Conservation (phyloP, 1,140 invertebrate genomes). For the Ceratina calcarata region DNA sequence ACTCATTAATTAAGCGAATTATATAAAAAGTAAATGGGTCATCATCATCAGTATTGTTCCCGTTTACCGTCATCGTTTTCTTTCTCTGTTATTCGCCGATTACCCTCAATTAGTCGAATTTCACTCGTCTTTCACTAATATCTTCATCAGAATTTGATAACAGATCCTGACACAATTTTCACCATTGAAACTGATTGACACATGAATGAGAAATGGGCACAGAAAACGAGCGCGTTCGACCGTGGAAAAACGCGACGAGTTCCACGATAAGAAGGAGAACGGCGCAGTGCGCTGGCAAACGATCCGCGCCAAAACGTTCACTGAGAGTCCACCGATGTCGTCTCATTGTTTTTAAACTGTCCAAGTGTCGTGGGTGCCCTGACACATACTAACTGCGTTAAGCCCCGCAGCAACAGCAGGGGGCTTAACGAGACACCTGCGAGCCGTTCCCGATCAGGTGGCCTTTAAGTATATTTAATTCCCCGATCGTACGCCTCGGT, state of each 20-base stretch:
- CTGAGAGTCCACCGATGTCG: conserved; percentile 68
- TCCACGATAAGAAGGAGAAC: conserved; percentile 23
- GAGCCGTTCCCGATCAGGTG: conserved; percentile 61
- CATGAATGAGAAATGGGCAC: background rate
- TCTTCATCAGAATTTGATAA: too few relatives aligned
- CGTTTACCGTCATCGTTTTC: too few relatives aligned
- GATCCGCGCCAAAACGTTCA: conserved; percentile 66
- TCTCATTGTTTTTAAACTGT: conserved; percentile 76
- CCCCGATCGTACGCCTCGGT: conserved; percentile 30
- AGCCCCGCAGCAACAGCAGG: conserved; percentile 26
- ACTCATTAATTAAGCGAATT: background rate
- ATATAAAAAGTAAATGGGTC: background rate
- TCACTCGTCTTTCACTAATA: too few relatives aligned
- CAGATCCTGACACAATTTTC: too few relatives aligned
- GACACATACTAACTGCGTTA: conserved; percentile 54
- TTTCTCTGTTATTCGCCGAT: too few relatives aligned
- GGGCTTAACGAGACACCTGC: conserved; percentile 67
- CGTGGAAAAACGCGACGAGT: conserved; percentile 14
- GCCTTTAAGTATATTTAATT: conserved; percentile 62
- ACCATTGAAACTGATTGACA: background rate
- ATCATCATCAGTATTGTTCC: too few relatives aligned
- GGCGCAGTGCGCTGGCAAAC: conserved; percentile 51
- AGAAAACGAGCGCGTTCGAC: background rate
- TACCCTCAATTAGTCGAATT: too few relatives aligned
- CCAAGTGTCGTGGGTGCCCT: conserved; percentile 52